Conservation (phyloP, 2,888 invertebrate genomes). For the Drosophila putrida region DNA sequence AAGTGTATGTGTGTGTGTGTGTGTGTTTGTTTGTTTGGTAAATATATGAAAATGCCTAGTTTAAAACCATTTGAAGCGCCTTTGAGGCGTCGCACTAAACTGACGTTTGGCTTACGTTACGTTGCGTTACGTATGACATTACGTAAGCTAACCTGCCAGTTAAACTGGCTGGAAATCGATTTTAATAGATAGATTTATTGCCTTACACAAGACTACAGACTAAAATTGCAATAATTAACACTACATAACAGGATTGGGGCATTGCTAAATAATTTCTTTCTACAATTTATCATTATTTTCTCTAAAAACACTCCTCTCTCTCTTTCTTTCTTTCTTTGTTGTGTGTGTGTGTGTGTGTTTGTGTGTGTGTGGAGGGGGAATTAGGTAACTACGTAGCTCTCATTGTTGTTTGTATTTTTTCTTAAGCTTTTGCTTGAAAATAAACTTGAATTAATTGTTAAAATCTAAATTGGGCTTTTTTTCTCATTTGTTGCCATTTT, state of each 20-base stretch:
- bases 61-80: conserved; percentile 48
- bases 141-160: conserved; percentile 55
- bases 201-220: conserved; percentile 60
- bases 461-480: conserved; percentile 15
- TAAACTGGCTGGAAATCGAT: conserved; percentile 64
- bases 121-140: conserved; percentile 30
- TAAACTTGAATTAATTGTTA: conserved; percentile 26
- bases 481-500: neutral
- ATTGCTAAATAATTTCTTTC: conserved; percentile 16
- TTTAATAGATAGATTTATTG: conserved; percentile 55
- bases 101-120: conserved; percentile 22
- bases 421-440: conserved; percentile 26
- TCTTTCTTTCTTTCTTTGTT: neutral
- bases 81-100: conserved; percentile 29
- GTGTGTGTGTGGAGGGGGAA: conserved; percentile 61
- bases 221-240: conserved; percentile 72
- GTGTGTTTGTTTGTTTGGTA: conserved; percentile 19
- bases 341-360: conserved; percentile 1
- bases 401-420: conserved; percentile 31
- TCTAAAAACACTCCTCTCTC: conserved; percentile 4
- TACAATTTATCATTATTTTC: conserved; percentile 4
- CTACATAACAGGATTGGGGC: conserved; percentile 74
- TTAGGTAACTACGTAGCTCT: conserved; percentile 85
- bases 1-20: conserved; percentile 22
- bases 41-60: conserved; percentile 54